Base-by-base conservation (phyloP, 2,888 invertebrate genomes). In the Sinohyriopsis cumingii region DNA sequence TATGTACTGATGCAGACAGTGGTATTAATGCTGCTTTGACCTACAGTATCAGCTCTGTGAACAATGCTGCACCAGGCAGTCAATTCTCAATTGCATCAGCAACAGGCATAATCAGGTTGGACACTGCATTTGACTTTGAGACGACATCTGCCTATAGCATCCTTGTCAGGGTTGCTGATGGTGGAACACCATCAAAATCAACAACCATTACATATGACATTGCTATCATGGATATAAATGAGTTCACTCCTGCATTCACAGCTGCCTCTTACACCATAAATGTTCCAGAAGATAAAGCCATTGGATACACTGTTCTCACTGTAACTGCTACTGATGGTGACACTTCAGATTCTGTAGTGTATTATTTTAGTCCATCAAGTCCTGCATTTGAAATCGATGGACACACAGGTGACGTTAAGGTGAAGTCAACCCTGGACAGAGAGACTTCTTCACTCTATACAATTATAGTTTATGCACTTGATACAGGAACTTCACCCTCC, bases 171-270 rank as follows among this genome's bases (percentile, higher is more conserved):
- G 84, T 86, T 0, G 68, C 63, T 3, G 85, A 86, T 75, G 75
- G 74, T 15, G 82, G 82, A 5, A 61, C 77, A 6, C 67, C 81
- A 12, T 68, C 74, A 0, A 54, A 72, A 25, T 69, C 80, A 0
- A 72, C 82, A 18, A 79, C 82, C 1, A 82, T 82, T 15, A 79
- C 73, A 9, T 69, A 86, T 1, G 73, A 77, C 20, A 68, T 84
- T 15, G 69, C 59, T 22, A 72, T 85, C 6, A 73, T 72, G 6
- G 82, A 87, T 70, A 79, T 86, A 7, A 87, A 87, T 72, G 87
- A 87, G 57, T 74, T 78, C 61, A 65, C 72, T 1, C 87, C 87
- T 1, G 69, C 67, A 3, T 86, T 87, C 61, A 66, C 71, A 5
- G 68, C 72, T 15, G 69, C 78, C 15, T 66, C 71, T 18, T 82